Evolutionary conservation across 64 coral and sea anemone genomes (phyloP), one percentile per base, ranked within the genome.

Genomic region (Trachythela sp.): DNA sequence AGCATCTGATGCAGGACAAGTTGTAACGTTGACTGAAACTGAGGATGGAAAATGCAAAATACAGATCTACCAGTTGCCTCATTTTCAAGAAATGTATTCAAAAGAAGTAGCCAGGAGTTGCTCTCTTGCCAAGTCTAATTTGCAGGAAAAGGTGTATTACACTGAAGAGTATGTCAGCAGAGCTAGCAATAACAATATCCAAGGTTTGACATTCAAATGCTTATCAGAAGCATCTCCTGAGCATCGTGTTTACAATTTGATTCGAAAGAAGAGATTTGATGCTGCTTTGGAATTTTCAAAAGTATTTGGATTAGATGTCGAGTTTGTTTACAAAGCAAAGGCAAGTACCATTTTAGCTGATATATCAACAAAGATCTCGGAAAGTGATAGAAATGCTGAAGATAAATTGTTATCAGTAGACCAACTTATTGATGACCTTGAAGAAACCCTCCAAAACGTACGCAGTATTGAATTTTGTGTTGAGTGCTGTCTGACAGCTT

Each of bases 181-280:
- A 4, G 37, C 37, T 80, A 30, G 33, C 33, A 80, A 80, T 39
- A 80, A 80, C 75, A 80, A 80, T 39, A 36, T 30, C 2, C 20
- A 35, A 5, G 2, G 37, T 36, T 14, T 80, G 0, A 15, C 30
- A 22, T 36, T 37, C 2, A 80, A 80, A 39, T 80, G 75, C 35
- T 29, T 80, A 13, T 80, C 75, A 2, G 75, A 80, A 39, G 8
- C 75, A 18, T 80, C 75, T 35, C 75, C 75, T 10, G 75, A 80
- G 75, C 75, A 80, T 22, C 31, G 75, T 17, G 75, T 80, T 80
- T 80, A 80, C 75, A 80, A 30, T 22, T 35, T 80, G 4, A 39
- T 80, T 80, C 31, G 75, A 80, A 80, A 80, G 30, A 80, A 80
- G 75, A 80, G 35, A 13, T 80, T 80, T 80, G 75, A 80, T 80